Evolutionary conservation across 2,797 vertebrate genomes (phyloP).

Genomic region (Australoheros facetus): DNA sequence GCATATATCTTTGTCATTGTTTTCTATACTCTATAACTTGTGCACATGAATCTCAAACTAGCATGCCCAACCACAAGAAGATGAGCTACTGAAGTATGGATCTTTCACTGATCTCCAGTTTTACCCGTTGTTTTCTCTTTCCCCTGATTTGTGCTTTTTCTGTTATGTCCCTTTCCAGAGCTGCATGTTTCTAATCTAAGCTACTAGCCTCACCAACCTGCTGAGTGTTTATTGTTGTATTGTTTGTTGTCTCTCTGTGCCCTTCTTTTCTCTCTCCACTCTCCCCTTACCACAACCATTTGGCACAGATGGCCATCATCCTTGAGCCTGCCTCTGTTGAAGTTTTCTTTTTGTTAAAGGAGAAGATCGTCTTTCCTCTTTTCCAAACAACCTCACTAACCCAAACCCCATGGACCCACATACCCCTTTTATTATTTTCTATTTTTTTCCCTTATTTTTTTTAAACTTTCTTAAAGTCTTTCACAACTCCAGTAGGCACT

Average conservation of each 20-base stretch:
- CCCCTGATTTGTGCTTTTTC: neutral
- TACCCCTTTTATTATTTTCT: neutral
- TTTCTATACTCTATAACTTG: neutral
- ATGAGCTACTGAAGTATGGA: neutral
- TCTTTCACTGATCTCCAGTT: neutral
- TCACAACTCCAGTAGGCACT: neutral
- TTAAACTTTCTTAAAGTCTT: neutral
- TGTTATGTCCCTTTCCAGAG: neutral
- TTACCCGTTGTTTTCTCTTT: neutral
- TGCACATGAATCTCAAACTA: neutral
- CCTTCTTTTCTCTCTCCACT: neutral
- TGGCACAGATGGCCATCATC: neutral
- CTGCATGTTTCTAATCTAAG: neutral
- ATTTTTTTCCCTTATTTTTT: neutral
- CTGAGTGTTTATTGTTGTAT: neutral
- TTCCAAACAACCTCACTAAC: neutral
- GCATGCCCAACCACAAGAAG: neutral
- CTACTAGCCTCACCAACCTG: neutral
- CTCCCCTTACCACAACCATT: neutral
- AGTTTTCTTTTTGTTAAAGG: neutral
- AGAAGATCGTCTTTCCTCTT: neutral
- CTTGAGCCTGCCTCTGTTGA: neutral
- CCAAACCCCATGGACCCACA: neutral
- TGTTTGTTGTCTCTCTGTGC: neutral
- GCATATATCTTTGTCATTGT: neutral